These are phyloP conservation scores for Drosophila heteroneura DNA, from an alignment of 2,888 invertebrate genomes.

Conservation along the genomic window DNA sequence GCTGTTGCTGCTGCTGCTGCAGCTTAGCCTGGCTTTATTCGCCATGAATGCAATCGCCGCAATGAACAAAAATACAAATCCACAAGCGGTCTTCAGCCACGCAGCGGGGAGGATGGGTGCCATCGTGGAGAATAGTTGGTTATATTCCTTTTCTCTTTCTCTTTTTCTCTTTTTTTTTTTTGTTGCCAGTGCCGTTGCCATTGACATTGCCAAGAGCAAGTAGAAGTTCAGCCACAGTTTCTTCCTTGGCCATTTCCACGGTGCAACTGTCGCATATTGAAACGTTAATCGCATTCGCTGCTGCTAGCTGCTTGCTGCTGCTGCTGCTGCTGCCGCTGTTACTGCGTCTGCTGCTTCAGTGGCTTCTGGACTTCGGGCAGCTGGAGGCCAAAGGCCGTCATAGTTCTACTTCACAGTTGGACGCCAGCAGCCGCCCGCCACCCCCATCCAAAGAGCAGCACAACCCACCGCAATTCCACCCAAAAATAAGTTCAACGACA, in stretches of 20 bases:
- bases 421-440: conserved; percentile 16
- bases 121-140: background rate
- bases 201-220: conserved; percentile 9
- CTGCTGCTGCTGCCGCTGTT: conserved; percentile 7
- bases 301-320: conserved; percentile 25
- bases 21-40: conserved; percentile 58
- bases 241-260: conserved; percentile 50
- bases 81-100: conserved; percentile 58
- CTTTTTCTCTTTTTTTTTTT: background rate
- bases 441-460: background rate
- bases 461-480: conserved; percentile 11
- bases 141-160: background rate
- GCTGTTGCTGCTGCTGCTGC: conserved; percentile 28
- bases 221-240: conserved; percentile 6
- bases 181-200: background rate
- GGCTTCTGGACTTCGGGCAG: conserved; percentile 37
- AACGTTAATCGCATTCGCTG: conserved; percentile 76
- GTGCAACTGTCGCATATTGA: conserved; percentile 77
- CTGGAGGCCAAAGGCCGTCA: conserved; percentile 56
- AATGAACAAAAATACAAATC: conserved; percentile 42
- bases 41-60: conserved; percentile 56
- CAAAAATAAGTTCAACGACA: conserved; percentile 43
- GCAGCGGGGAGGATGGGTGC: background rate
- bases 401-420: conserved; percentile 59
- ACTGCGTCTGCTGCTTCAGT: conserved; percentile 22